phyloP scores from a whole-genome alignment of 2,888 invertebrate species.

The Augochlorella aurata region DNA sequence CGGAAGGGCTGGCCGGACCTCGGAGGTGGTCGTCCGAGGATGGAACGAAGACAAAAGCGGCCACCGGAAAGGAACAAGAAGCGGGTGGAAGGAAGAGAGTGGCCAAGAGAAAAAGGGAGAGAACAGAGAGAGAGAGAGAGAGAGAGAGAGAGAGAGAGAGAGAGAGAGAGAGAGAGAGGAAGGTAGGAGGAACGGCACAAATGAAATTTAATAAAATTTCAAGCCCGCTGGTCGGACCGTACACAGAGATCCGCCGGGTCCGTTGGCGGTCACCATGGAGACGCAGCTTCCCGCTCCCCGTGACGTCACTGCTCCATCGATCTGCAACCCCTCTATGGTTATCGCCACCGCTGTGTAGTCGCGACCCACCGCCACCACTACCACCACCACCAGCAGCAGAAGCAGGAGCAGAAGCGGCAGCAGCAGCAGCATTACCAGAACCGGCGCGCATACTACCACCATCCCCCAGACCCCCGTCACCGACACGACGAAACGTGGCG shows the following conservation, averaged over 20 bases:
- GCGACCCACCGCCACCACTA: conserved; percentile 55
- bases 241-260: conserved; percentile 76
- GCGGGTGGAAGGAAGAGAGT: neutral
- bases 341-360: conserved; percentile 67
- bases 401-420: conserved; percentile 12
- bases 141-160: conserved; percentile 17
- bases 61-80: conserved; percentile 9
- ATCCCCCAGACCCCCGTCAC: conserved; percentile 36
- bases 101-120: neutral
- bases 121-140: neutral
- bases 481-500: conserved; percentile 46
- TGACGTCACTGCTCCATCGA: conserved; percentile 82
- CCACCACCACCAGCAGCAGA: conserved; percentile 20
- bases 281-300: conserved; percentile 81
- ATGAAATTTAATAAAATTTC: conserved; percentile 81
- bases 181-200: conserved; percentile 52
- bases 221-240: conserved; percentile 72
- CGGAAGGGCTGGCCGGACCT: conserved; percentile 19
- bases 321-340: conserved; percentile 75
- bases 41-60: conserved; percentile 38
- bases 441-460: neutral
- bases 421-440: conserved; percentile 24
- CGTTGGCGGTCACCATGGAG: conserved; percentile 82
- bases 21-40: conserved; percentile 26
- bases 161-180: neutral